These are phyloP conservation scores for Napeogenes sylphis DNA, from an alignment of 2,888 invertebrate species.

Conservation along the genomic window DNA sequence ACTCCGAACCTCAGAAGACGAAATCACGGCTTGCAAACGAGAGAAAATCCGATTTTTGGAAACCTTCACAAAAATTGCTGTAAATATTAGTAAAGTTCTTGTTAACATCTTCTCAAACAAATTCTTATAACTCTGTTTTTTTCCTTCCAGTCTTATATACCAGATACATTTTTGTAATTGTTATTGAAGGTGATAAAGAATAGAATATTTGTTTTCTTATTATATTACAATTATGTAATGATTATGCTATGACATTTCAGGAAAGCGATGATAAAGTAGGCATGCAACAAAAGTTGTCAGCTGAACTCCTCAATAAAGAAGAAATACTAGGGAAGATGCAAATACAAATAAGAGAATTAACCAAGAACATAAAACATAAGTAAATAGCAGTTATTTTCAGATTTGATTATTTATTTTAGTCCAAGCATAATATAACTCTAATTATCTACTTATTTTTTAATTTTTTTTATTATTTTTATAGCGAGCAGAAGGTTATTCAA, in stretches of 20 bases:
- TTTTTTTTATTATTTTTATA: too few species aligned
- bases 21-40: slow-evolving; percentile 56
- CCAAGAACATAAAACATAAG: slow-evolving; percentile 67
- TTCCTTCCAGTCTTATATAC: slow-evolving; percentile 58
- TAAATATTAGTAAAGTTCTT: slow-evolving; percentile 39
- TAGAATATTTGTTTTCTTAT: slow-evolving; percentile 6
- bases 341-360: slow-evolving; percentile 61
- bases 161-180: slow-evolving; percentile 48
- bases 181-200: slow-evolving; percentile 40
- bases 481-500: slow-evolving; percentile 69
- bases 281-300: slow-evolving; percentile 69
- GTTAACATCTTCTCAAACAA: background rate
- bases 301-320: slow-evolving; percentile 68
- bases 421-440: background rate
- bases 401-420: background rate
- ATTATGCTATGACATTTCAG: slow-evolving; percentile 39
- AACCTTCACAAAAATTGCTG: slow-evolving; percentile 64
- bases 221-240: background rate
- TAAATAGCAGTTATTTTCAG: slow-evolving; percentile 36
- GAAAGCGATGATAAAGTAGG: slow-evolving; percentile 66
- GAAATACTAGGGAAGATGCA: slow-evolving; percentile 68
- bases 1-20: slow-evolving; percentile 62
- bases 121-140: slow-evolving; percentile 33
- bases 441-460: slow-evolving; percentile 1
- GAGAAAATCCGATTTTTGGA: slow-evolving; percentile 70